A percentile compares a stretch with the other conserved stretches of the same genome.
These are phyloP conservation scores for Callithrix jacchus DNA, from an alignment of 2,113 vertebrate genomes.

Conservation along the genomic window DNA sequence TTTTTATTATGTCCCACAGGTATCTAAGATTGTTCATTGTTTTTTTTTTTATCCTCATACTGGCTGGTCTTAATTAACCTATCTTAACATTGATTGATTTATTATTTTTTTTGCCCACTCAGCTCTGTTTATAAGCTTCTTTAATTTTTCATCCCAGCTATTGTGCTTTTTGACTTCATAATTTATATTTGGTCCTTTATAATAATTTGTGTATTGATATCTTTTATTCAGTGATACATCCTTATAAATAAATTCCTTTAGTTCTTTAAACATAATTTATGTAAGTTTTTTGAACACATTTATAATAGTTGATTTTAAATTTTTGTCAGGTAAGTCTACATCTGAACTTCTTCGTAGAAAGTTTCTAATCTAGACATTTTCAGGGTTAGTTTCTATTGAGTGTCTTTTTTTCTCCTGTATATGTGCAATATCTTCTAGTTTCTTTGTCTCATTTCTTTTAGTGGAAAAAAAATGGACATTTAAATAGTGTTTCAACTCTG, in stretches of 20 bases:
- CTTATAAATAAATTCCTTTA: no score
- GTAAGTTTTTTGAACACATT: no score
- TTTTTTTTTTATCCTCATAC: no score
- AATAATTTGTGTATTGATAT: not conserved
- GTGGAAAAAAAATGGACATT: not conserved
- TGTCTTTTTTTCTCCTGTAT: not conserved
- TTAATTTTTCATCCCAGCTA: not conserved
- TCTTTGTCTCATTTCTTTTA: not conserved
- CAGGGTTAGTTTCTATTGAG: no score
- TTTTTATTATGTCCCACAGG: no score
- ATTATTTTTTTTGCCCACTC: no score
- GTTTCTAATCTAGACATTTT: not conserved
- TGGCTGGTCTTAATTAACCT: no score
- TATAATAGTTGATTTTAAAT: no score
- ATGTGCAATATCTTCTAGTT: not conserved
- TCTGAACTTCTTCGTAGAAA: not conserved
- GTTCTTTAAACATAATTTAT: not conserved
- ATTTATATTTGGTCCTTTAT: no score
- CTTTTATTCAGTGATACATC: not conserved
- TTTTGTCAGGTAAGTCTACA: not conserved
- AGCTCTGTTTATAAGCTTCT: not conserved
- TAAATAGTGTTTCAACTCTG: not conserved
- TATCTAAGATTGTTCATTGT: no score
- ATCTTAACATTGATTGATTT: not conserved
- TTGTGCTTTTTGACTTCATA: no score